phyloP scores from a whole-genome alignment of 2,888 invertebrate genomes.

The Syritta pipiens region DNA sequence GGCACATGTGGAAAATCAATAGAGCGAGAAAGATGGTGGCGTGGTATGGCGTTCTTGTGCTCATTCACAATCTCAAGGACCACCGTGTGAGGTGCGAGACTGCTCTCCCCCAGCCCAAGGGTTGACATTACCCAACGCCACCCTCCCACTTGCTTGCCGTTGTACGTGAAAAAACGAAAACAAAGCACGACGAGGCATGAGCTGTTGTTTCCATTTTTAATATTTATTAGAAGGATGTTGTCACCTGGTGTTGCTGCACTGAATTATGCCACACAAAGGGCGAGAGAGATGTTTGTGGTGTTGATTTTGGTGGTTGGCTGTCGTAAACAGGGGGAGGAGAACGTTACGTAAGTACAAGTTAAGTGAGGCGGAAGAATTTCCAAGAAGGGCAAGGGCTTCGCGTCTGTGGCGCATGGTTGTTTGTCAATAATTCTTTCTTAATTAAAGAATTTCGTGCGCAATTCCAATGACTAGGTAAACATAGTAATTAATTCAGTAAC shows the following conservation, averaged over 20 bases:
- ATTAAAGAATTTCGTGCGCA: slow-evolving; percentile 43
- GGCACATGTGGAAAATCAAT: slow-evolving; percentile 26
- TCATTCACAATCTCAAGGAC: slow-evolving; percentile 49
- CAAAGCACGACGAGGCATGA: slow-evolving; percentile 21
- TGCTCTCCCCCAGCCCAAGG: too few species aligned
- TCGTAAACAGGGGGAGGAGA: too few species aligned
- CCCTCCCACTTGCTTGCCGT: not conserved
- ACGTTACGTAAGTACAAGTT: too few species aligned
- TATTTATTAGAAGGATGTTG: slow-evolving; percentile 37
- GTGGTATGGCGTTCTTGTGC: too few species aligned
- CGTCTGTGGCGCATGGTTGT: not conserved
- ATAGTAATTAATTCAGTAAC: slow-evolving; percentile 25
- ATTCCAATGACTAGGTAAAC: slow-evolving; percentile 35
- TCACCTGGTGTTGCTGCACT: slow-evolving; percentile 39
- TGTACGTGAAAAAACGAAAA: slow-evolving; percentile 14
- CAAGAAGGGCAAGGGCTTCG: too few species aligned
- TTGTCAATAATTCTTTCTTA: slow-evolving; percentile 56
- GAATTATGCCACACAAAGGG: slow-evolving; percentile 40
- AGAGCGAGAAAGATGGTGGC: too few species aligned
- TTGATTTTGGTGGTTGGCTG: too few species aligned
- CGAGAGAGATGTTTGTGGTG: too few species aligned
- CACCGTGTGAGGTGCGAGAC: too few species aligned
- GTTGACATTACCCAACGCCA: too few species aligned
- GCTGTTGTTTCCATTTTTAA: slow-evolving; percentile 29
- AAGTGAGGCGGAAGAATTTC: slow-evolving; percentile 1